phyloP scores from a whole-genome alignment of 35 echinoderm and acorn worm species.

The Eucidaris tribuloides region DNA sequence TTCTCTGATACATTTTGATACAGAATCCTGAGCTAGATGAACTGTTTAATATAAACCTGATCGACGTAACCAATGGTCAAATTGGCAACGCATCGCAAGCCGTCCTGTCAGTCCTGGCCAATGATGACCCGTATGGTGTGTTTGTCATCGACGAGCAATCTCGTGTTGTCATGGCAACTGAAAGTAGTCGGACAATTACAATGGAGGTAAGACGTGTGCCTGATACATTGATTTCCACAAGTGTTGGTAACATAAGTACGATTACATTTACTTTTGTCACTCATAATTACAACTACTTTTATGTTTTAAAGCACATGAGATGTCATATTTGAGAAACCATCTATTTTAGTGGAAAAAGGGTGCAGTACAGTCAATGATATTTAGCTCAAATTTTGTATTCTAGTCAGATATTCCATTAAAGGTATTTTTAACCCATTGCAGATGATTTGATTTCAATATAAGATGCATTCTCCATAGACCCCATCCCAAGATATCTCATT shows the following conservation, averaged over 20 bases:
- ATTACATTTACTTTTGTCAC: no score
- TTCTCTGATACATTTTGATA: background rate
- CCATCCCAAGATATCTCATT: no score
- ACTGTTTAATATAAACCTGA: conserved; percentile 61
- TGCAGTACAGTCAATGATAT: no score
- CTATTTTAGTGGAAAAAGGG: no score
- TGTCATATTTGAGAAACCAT: no score
- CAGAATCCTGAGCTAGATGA: conserved; percentile 95
- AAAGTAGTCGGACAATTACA: conserved; percentile 47
- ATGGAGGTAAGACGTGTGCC: conserved; percentile 78
- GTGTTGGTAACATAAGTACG: background rate
- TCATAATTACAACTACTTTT: no score
- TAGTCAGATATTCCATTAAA: no score
- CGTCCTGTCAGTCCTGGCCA: conserved; percentile 64
- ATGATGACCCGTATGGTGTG: conserved; percentile 93
- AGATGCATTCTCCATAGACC: no score
- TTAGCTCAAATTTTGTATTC: no score
- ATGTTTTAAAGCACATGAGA: no score
- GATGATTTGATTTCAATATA: no score
- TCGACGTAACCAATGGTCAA: conserved; percentile 26
- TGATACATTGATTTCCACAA: background rate
- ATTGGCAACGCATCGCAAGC: conserved; percentile 56
- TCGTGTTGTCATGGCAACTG: conserved; percentile 35
- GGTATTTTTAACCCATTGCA: no score
- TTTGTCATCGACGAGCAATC: conserved; percentile 73